These are phyloP conservation scores for Leptothorax acervorum DNA, from an alignment of 2,888 invertebrate species.

Conservation along the genomic window DNA sequence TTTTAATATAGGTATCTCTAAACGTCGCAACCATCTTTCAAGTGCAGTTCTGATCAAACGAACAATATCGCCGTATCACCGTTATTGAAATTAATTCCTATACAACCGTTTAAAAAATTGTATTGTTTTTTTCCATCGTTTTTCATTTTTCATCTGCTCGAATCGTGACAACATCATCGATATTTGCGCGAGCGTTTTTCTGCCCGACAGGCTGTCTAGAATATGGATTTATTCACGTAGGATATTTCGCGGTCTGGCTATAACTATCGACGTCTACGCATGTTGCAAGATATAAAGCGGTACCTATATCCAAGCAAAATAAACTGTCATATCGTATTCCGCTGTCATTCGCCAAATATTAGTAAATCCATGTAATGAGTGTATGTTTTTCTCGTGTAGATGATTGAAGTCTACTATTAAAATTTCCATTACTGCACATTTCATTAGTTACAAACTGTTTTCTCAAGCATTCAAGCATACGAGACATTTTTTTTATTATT, in stretches of 20 bases:
- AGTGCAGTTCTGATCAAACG: not conserved
- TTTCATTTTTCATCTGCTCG: conserved; percentile 2
- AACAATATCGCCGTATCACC: not conserved
- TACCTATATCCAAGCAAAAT: not conserved
- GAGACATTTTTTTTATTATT: not conserved
- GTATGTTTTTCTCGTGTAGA: not conserved
- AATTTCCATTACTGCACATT: not conserved
- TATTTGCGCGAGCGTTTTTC: conserved; percentile 38
- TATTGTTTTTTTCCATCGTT: conserved; percentile 6
- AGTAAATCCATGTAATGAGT: not conserved
- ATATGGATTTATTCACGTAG: conserved; percentile 46
- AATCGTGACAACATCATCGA: conserved; percentile 28
- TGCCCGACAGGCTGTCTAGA: not conserved
- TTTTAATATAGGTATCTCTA: not conserved
- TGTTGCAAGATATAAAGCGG: conserved; percentile 13
- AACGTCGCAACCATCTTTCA: not conserved
- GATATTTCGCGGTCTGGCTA: conserved; percentile 26
- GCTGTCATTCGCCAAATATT: not conserved
- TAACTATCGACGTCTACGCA: conserved; percentile 34
- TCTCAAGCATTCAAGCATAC: not conserved
- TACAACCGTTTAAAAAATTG: not conserved
- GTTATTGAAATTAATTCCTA: not conserved
- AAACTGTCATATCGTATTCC: conserved; percentile 9
- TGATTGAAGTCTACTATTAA: not conserved
- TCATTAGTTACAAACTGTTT: not conserved